Base-by-base conservation (phyloP, 53 echinoderm and acorn worm genomes). In the Mesocentrotus franciscanus region DNA sequence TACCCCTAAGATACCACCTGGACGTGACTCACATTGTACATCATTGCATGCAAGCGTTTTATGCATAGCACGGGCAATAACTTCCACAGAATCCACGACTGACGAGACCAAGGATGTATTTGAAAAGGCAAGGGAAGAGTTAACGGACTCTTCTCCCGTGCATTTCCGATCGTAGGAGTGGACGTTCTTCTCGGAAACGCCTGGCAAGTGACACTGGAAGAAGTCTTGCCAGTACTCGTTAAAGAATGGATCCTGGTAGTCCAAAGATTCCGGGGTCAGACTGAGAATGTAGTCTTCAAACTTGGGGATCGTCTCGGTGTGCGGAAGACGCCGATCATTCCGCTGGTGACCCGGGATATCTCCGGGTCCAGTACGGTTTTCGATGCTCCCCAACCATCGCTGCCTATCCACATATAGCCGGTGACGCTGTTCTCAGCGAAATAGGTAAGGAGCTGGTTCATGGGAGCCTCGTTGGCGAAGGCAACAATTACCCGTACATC, bases 371-470 rank as follows among this genome's bases (percentile, higher is more conserved):
- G 87, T 33, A 98, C 68, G 20, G 79, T 92, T n/a, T 97, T 96
- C 10, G 96, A 97, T 66, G 93, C 85, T 16, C 96, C 95, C 98
- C 97, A 97, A 0, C 92, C 97, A 68, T 98, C 97, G 32, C 97
- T 97, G 22, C 96, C 98, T 8, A 98, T 92, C 97, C 97, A 98
- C 29, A 96, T 96, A 95, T 98, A 98, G 15, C 98, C 97, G 14
- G 94, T 93, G 87, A 96, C 95, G 58, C 96, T 94, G 92, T 96
- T 95, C 22, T 94, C 96, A 6, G 95, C 92, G 64, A 98, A 98
- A 24, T 95, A 96, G 20, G 93, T 87, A 29, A 98, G 95, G 8
- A 98, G 96, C 6, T 93, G 91, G n/a, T 95, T 76, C 95, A 98
- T 98, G 3, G 98, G 91, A 56, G 95, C 94, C 55, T 97, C 98